Evolutionary conservation across 2,113 vertebrate genomes (phyloP).

Genomic region (Xenus cinereus): DNA sequence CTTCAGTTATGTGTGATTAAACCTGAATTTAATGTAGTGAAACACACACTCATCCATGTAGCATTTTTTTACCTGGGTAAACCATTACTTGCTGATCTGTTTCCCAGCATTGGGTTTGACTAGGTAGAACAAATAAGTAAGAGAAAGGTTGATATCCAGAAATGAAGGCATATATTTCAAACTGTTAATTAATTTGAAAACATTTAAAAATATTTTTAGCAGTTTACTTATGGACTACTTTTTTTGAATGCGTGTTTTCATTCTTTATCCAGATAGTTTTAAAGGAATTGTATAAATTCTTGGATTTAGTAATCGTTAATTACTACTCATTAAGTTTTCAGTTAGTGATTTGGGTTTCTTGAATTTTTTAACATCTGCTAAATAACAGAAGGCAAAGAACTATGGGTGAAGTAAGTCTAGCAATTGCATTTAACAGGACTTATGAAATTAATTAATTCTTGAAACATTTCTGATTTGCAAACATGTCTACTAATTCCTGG

Average conservation of each 20-base stretch:
- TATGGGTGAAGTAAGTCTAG: not conserved
- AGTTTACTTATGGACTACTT: not conserved
- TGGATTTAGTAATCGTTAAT: not conserved
- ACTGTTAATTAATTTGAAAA: not conserved
- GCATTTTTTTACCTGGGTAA: not conserved
- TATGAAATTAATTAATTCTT: not conserved
- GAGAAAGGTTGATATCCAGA: not conserved
- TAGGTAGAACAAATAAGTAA: not conserved
- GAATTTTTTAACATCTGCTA: not conserved
- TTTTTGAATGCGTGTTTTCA: not conserved
- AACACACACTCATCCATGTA: not conserved
- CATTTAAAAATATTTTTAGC: not conserved
- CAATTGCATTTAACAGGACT: not conserved
- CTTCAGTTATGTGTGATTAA: not conserved
- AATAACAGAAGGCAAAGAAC: not conserved
- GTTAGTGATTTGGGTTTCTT: not conserved
- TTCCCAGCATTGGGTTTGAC: not conserved
- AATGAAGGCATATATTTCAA: not conserved
- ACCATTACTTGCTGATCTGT: not conserved
- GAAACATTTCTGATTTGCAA: not conserved
- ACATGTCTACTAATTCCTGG: not conserved
- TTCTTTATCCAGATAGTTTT: not conserved
- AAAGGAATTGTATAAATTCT: not conserved
- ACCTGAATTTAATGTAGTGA: not conserved
- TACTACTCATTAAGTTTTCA: not conserved